Conservation (phyloP, 2,888 invertebrate species). For the Linnaemya vulpina region DNA sequence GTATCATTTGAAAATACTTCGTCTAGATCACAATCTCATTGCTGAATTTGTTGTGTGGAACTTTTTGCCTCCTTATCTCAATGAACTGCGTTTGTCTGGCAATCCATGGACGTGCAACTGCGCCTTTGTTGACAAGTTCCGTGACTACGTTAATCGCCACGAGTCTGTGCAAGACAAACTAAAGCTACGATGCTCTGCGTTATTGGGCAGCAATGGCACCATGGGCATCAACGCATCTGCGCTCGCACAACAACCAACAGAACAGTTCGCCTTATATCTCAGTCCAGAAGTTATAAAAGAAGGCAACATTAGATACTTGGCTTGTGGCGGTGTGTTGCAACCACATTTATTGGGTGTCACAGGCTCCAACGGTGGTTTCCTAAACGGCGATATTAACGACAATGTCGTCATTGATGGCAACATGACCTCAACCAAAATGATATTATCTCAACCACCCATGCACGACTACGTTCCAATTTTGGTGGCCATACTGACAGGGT, state of each 20-base stretch:
- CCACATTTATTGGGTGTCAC: conserved; percentile 72
- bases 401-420: conserved; percentile 84
- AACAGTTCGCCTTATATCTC: conserved; percentile 77
- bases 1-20: conserved; percentile 91
- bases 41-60: conserved; percentile 92
- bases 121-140: conserved; percentile 90
- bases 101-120: conserved; percentile 96
- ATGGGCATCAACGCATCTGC: conserved; percentile 72
- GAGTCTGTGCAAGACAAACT: conserved; percentile 89
- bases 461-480: conserved; percentile 92
- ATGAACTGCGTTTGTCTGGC: conserved; percentile 88
- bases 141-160: conserved; percentile 91
- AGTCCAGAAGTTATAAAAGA: conserved; percentile 73
- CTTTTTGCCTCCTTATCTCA: conserved; percentile 86
- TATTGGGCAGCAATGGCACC: conserved; percentile 78
- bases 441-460: conserved; percentile 84
- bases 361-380: conserved; percentile 73
- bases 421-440: conserved; percentile 87
- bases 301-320: conserved; percentile 75
- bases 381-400: conserved; percentile 72
- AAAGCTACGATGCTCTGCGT: conserved; percentile 87
- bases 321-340: conserved; percentile 77
- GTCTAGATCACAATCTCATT: conserved; percentile 92
- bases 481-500: conserved; percentile 89
- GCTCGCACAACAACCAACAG: conserved; percentile 62